Evolutionary conservation across 2,888 invertebrate genomes (phyloP).

Genomic region (Dynastes hyllus): DNA sequence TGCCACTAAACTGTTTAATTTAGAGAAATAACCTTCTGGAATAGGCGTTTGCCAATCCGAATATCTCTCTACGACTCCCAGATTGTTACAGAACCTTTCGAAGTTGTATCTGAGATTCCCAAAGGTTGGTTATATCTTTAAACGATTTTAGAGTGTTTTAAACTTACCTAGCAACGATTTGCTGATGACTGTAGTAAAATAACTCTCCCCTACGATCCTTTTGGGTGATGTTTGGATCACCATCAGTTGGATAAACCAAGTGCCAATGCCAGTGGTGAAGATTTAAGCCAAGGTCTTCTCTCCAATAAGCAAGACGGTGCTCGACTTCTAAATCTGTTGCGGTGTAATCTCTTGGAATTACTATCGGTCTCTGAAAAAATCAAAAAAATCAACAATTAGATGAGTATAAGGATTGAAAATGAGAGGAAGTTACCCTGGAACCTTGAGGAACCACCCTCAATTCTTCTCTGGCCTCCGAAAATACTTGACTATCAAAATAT

Average conservation of each 20-base stretch:
- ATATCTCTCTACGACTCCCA: conserved; percentile 77
- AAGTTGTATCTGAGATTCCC: conserved; percentile 74
- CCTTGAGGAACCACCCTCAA: conserved; percentile 77
- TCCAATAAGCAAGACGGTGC: conserved; percentile 87
- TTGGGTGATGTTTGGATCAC: conserved; percentile 76
- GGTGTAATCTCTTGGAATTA: conserved; percentile 83
- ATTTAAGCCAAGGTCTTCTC: conserved; percentile 89
- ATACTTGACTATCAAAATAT: conserved; percentile 84
- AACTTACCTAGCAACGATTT: conserved; percentile 74
- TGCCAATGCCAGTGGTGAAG: conserved; percentile 96
- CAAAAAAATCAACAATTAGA: background rate
- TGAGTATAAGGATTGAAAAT: background rate
- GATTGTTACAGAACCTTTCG: conserved; percentile 83
- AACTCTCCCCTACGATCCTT: conserved; percentile 87
- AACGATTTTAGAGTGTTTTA: background rate
- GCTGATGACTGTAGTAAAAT: conserved; percentile 87
- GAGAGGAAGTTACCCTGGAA: conserved; percentile 58
- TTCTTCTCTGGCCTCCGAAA: conserved; percentile 82
- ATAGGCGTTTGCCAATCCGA: conserved; percentile 82
- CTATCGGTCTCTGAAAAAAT: conserved; percentile 75
- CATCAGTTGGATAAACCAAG: conserved; percentile 87
- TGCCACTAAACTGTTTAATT: conserved; percentile 85
- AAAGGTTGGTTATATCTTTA: background rate
- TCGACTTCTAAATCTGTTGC: conserved; percentile 84
- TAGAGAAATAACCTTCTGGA: conserved; percentile 87